Evolutionary conservation across 2,113 vertebrate genomes (phyloP), one percentile per base, ranked within the genome.

Genomic region (Montifringilla adamsi): DNA sequence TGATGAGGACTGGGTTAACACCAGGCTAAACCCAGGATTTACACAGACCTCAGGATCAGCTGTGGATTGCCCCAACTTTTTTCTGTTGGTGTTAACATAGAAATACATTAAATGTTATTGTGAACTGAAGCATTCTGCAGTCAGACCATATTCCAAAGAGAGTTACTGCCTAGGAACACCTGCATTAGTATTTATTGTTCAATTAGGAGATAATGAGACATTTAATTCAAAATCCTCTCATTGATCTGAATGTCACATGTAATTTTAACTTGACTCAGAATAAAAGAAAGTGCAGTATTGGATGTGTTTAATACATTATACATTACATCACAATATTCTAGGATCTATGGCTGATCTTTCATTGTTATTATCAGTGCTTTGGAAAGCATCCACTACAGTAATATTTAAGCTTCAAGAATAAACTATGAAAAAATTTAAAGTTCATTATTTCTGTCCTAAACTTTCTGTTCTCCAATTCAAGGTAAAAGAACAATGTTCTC

Each of bases 211-310:
- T 84, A 97, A 90, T 27, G 39, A 89, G 66, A 72, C 69, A 90
- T 85, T 94, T 90, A 91, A 95, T 89, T 89, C 22, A 94, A 96
- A 96, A 91, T 81, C 44, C 93, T 81, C 77, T 80, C 87, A 92
- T 91, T 91, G 85, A 97, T 96, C 97, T 90, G 82, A 96, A 95
- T 84, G 67, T 49, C 89, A 94, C 37, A 18, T 68, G 81, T 53
- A 82, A 97, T 92, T 96, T 95, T 81, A 85, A 84, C 13, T 80
- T 82, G 49, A 60, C 9, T 67, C 12, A 50, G 14, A 80, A 53
- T 58, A 75, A 92, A 94, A 72, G 7, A 12, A 84, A 93, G 46
- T 58, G 60, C 8, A 33, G 11, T 77, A 28, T 28, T 62, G 17
- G 41, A 39, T 85, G n/a, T n/a, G 78, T 85, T 93, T 92, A 81